Evolutionary conservation across 1,140 invertebrate species (phyloP), one percentile per base, ranked within the genome.

Genomic region (Goniozus legneri): DNA sequence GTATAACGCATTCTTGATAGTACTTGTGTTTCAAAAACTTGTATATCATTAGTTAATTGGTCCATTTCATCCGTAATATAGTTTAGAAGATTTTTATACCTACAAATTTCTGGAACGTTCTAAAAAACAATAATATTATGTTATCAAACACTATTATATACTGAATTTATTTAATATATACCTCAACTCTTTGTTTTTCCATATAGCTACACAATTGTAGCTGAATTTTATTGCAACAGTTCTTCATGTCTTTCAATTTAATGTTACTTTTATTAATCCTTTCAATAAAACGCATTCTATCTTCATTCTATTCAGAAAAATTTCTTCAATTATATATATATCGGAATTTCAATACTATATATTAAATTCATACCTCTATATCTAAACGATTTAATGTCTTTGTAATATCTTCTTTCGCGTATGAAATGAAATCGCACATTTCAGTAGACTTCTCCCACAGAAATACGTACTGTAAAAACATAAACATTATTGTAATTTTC

Each of bases 201-300:
- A n/a, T n/a, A n/a, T n/a, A n/a, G n/a, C n/a, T n/a, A n/a, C n/a
- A n/a, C n/a, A n/a, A n/a, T n/a, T n/a, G n/a, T n/a, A n/a, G n/a
- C n/a, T n/a, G n/a, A n/a, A n/a, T n/a, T n/a, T n/a, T n/a, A n/a
- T 74, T 75, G 22, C 74, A 64, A 31, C 69, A 58, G 61, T 74
- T 71, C 49, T 76, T 74, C 20, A 75, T 54, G 34, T 63, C 51
- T 40, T 75, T 75, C 13, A 76, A 47, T 52, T 58, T 71, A 21
- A 59, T 35, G 40, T 50, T 57, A 30, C 62, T 60, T 22, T 53
- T 52, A n/a, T 13, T 33, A 16, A 76, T 68, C 59, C 61, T 63
- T 31, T 69, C 58, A 24, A 44, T 64, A 10, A 61, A 56, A 21
- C 56, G 62, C 22, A 49, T 13, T 49, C 56, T 68, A 44, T 74